Evolutionary conservation across 2,797 vertebrate species (phyloP).

Genomic region (Nyctalus aviator): DNA sequence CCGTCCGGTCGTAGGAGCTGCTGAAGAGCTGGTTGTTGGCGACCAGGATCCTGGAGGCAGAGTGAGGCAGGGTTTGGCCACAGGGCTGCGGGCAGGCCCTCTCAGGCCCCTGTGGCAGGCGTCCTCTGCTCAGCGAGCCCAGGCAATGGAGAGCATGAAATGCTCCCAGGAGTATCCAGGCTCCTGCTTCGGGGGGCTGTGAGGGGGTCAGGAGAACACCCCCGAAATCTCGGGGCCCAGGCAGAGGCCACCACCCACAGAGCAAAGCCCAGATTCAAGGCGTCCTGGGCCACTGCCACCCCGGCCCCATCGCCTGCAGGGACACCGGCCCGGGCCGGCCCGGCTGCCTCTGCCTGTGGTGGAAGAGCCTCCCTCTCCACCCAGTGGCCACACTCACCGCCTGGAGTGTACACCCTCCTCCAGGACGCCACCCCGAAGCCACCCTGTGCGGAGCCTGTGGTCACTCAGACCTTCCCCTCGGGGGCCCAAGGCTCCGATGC

Average conservation of each 20-base stretch:
- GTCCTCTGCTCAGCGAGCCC: not conserved
- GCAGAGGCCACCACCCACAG: not conserved
- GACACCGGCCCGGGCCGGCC: not conserved
- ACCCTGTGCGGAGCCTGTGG: rapidly evolving
- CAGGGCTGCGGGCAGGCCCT: rapidly evolving
- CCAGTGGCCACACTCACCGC: not conserved
- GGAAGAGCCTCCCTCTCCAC: not conserved
- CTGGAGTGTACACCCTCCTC: not conserved
- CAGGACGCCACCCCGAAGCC: not conserved
- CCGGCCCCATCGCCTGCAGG: no score
- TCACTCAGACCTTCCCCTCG: not conserved
- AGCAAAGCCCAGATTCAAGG: not conserved
- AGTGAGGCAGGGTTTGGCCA: not conserved
- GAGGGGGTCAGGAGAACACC: rapidly evolving
- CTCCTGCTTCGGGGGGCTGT: not conserved
- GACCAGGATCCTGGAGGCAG: conserved; percentile 88
- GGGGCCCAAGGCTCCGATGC: not conserved
- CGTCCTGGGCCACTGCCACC: not conserved
- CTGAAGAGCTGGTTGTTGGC: conserved; percentile 89
- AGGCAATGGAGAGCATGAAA: not conserved
- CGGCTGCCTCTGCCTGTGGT: not conserved
- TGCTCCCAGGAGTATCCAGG: not conserved
- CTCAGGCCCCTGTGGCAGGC: not conserved
- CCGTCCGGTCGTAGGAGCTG: conserved; percentile 90
- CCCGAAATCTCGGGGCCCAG: not conserved